A percentile compares a stretch with the other conserved stretches of the same genome.
phyloP scores from a whole-genome alignment of 2,888 invertebrate species.

The Leptinotarsa rubiginosa region DNA sequence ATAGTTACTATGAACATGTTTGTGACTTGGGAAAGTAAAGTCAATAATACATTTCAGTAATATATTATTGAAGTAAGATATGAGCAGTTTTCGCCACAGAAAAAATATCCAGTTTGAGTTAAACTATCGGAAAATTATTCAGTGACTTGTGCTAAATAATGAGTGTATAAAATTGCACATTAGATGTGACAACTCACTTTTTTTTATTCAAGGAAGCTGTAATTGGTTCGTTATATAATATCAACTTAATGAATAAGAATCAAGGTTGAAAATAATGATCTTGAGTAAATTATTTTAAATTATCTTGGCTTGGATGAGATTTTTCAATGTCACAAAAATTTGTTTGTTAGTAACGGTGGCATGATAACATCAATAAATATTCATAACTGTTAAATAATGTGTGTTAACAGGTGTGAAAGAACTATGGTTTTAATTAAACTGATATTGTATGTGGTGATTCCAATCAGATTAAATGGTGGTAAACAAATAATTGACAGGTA shows the following conservation, averaged over 20 bases:
- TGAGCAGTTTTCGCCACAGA: too few species aligned
- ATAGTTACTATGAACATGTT: too few species aligned
- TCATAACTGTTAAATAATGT: not conserved
- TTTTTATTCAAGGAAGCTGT: not conserved
- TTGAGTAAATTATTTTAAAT: not conserved
- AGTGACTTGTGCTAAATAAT: not conserved
- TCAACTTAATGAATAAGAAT: not conserved
- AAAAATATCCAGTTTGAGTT: too few species aligned
- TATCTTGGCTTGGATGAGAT: not conserved
- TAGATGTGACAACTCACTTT: not conserved
- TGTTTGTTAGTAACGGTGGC: not conserved
- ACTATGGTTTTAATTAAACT: too few species aligned
- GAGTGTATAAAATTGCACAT: not conserved
- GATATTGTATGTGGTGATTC: too few species aligned
- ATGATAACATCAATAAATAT: not conserved
- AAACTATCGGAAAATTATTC: too few species aligned
- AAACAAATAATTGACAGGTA: too few species aligned
- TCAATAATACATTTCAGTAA: too few species aligned
- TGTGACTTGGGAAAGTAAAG: too few species aligned
- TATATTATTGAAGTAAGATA: too few species aligned
- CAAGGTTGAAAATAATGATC: constrained; percentile 11
- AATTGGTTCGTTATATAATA: constrained; percentile 13
- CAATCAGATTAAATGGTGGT: too few species aligned
- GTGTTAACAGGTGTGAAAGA: too few species aligned
- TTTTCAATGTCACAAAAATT: not conserved